A percentile compares a stretch with the other conserved stretches of the same genome.
phyloP scores from a whole-genome alignment of 2,888 invertebrate genomes.

The Caenorhabditis sp. region DNA sequence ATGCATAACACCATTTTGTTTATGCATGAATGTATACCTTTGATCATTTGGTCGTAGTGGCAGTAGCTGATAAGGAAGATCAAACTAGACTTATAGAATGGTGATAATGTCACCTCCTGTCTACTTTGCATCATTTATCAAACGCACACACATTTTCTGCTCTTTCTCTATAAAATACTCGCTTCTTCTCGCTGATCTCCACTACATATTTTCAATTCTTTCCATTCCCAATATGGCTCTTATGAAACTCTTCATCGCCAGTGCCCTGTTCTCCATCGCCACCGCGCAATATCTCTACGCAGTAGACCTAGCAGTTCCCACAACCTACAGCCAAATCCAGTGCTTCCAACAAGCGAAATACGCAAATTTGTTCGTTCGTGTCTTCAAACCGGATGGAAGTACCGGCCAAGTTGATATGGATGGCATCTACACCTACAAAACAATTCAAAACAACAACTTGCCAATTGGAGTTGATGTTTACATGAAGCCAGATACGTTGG shows the following conservation, averaged over 20 bases:
- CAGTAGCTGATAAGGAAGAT: no score
- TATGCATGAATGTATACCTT: no score
- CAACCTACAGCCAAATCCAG: background rate
- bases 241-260: background rate
- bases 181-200: no score
- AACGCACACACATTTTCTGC: no score
- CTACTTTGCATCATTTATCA: no score
- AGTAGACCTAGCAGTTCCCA: background rate
- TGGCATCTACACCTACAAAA: background rate
- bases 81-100: no score
- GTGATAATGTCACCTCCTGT: no score
- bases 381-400: background rate
- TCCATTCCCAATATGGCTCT: no score
- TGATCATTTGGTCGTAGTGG: no score
- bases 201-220: no score
- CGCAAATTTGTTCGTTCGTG: background rate
- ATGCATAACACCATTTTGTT: no score
- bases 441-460: background rate
- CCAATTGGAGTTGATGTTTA: background rate
- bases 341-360: background rate
- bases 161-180: no score
- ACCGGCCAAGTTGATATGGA: background rate
- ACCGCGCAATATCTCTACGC: conserved; percentile 1
- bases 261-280: background rate
- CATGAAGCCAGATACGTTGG: conserved; percentile 3